A percentile compares a stretch with the other conserved stretches of the same genome.
These are phyloP conservation scores for Nylanderia fulva DNA, from an alignment of 1,140 invertebrate species.

Conservation along the genomic window DNA sequence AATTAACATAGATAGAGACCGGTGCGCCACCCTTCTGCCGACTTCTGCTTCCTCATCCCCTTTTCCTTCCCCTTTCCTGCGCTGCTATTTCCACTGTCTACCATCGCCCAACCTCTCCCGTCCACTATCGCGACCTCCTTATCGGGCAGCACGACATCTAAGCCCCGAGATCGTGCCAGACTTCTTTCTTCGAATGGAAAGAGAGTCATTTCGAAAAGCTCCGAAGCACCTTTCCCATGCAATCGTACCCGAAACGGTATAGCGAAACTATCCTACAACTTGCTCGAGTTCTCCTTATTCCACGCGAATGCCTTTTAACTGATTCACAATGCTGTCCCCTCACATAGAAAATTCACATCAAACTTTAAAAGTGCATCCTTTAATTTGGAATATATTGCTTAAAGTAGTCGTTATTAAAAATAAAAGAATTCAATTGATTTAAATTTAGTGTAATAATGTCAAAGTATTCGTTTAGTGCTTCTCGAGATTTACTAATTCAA, in stretches of 20 bases:
- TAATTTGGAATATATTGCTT: neutral
- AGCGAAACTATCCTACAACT: conserved; percentile 47
- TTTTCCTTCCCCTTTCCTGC: neutral
- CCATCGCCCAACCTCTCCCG: conserved; percentile 1
- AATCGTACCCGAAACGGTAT: conserved; percentile 43
- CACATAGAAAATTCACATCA: conserved; percentile 11
- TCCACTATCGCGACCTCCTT: conserved; percentile 59
- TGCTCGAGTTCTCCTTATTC: conserved; percentile 39
- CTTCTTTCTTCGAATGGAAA: conserved; percentile 49
- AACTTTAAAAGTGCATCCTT: neutral
- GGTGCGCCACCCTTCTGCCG: conserved; percentile 14
- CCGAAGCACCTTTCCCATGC: conserved; percentile 43
- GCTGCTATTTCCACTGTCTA: conserved; percentile 17
- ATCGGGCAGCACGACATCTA: conserved; percentile 66
- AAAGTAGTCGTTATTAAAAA: neutral
- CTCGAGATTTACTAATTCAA: neutral
- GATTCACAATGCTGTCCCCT: conserved; percentile 40
- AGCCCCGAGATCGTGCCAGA: conserved; percentile 56
- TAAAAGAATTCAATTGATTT: neutral
- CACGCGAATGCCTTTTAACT: conserved; percentile 46
- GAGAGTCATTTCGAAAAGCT: conserved; percentile 53
- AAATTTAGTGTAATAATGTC: neutral
- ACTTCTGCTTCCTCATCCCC: neutral
- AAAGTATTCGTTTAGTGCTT: neutral
- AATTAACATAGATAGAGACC: conserved; percentile 79